Conservation (phyloP, 2,888 invertebrate genomes). For the Epirrita christyi region DNA sequence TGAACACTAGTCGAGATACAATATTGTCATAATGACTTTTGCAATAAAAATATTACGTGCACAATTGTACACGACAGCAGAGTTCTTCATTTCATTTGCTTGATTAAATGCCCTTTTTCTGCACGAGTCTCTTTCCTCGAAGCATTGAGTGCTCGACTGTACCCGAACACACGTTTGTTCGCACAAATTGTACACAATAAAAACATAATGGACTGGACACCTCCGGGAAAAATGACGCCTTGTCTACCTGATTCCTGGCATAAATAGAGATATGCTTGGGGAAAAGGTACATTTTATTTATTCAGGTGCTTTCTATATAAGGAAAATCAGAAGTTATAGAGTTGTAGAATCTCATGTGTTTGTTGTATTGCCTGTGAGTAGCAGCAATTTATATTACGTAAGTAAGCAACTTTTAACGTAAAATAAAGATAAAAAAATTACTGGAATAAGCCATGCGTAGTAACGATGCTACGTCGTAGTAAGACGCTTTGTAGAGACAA, state of each 20-base stretch:
- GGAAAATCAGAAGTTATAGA: not conserved
- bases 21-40: no score
- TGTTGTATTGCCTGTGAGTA: no score
- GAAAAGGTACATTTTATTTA: no score
- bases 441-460: no score
- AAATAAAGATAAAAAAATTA: no score
- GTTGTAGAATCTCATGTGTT: no score
- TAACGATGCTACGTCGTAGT: no score
- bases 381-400: no score
- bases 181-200: slow-evolving; percentile 19
- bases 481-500: no score
- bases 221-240: slow-evolving; percentile 1
- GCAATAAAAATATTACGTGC: not conserved
- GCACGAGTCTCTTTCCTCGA: slow-evolving; percentile 9
- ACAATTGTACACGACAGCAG: not conserved
- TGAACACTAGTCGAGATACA: no score
- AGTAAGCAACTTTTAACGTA: no score
- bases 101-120: slow-evolving; percentile 46
- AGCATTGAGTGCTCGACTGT: slow-evolving; percentile 23
- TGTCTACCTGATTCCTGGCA: slow-evolving; percentile 2
- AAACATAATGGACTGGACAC: slow-evolving; percentile 1
- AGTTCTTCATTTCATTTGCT: slow-evolving; percentile 34
- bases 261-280: not conserved
- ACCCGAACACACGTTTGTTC: slow-evolving; percentile 9
- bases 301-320: not conserved